Conservation (phyloP, 2,888 invertebrate genomes). For the Dendrolimus pini region DNA sequence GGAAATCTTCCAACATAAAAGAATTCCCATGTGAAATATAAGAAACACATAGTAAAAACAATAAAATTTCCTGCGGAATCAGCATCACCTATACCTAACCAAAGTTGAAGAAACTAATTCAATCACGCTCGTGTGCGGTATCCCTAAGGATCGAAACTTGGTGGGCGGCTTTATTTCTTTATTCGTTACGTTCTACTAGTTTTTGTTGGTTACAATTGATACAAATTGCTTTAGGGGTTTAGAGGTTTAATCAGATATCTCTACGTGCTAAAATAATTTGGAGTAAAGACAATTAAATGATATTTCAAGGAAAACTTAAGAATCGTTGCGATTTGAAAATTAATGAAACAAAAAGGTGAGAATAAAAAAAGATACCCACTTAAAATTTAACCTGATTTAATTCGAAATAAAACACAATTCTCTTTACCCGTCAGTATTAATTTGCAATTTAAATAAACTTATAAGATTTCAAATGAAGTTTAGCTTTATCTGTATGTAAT, state of each 20-base stretch:
- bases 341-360: no score
- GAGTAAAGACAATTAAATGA: not conserved
- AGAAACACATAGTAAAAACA: conserved; percentile 3
- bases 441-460: no score
- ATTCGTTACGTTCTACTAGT: conserved; percentile 6
- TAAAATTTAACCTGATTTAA: no score
- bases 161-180: conserved; percentile 30
- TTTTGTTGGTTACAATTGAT: conserved; percentile 29
- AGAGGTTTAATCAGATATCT: conserved; percentile 7
- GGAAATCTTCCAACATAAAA: no score
- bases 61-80: conserved; percentile 5
- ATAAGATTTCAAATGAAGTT: no score
- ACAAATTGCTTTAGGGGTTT: conserved; percentile 36
- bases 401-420: no score
- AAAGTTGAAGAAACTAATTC: conserved; percentile 7
- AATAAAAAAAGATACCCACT: no score
- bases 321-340: no score
- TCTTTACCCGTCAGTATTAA: no score
- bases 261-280: not conserved
- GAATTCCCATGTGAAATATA: not conserved
- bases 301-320: no score
- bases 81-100: conserved; percentile 4
- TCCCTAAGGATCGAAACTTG: conserved; percentile 38
- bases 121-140: conserved; percentile 11
- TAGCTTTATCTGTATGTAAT: no score